Evolutionary conservation across 2,888 invertebrate genomes (phyloP).

Genomic region (Aleiodes testaceus): DNA sequence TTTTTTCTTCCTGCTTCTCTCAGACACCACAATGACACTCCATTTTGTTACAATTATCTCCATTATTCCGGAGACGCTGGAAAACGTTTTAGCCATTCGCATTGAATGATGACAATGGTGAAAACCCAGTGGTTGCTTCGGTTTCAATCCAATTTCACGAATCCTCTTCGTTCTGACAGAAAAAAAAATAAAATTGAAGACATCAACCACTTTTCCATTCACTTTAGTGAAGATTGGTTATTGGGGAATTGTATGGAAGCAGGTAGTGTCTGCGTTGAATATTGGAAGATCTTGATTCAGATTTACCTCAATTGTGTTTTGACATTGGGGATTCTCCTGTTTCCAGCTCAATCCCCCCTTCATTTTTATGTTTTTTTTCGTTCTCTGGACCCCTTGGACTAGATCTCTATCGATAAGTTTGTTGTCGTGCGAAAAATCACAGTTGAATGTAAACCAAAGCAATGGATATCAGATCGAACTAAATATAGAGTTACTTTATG

Average conservation of each 20-base stretch:
- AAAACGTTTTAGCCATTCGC: constrained; percentile 63
- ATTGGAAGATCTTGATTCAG: constrained; percentile 32
- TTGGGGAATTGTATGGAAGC: constrained; percentile 12
- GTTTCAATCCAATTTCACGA: constrained; percentile 22
- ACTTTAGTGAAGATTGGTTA: constrained; percentile 18
- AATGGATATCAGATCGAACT: constrained; percentile 58
- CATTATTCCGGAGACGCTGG: constrained; percentile 62
- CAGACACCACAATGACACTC: constrained; percentile 65
- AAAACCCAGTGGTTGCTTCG: constrained; percentile 32
- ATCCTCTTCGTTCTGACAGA: constrained; percentile 53
- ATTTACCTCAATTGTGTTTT: constrained; percentile 65
- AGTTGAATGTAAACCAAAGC: constrained; percentile 7
- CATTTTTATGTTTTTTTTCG: constrained; percentile 41
- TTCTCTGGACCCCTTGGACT: constrained; percentile 32
- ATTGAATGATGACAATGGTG: constrained; percentile 47
- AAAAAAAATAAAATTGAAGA: constrained; percentile 26
- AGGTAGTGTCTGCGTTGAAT: constrained; percentile 22
- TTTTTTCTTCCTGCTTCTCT: constrained; percentile 38
- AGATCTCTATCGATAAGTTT: constrained; percentile 35
- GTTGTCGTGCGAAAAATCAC: constrained; percentile 34
- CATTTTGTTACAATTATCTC: constrained; percentile 72
- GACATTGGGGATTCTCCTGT: constrained; percentile 60
- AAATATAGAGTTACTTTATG: constrained; percentile 59
- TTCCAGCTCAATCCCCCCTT: constrained; percentile 51
- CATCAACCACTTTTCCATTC: constrained; percentile 34